A percentile compares a stretch with the other conserved stretches of the same genome.
Evolutionary conservation across 2,888 invertebrate genomes (phyloP).

Genomic region (Macrosiphum euphorbiae): DNA sequence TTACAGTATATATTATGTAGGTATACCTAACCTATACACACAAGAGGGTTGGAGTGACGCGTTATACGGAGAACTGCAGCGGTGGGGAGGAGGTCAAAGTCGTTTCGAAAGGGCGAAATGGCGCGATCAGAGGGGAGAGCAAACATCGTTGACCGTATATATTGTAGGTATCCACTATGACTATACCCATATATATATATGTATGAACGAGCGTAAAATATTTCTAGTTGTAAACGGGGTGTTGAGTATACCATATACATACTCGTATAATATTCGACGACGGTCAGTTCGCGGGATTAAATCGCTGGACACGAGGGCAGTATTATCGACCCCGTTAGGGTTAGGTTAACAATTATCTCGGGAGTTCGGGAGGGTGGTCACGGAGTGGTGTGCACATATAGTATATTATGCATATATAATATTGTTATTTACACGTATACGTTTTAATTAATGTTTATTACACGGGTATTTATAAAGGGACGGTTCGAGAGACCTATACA

Average conservation of each 20-base stretch:
- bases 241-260: constrained; percentile 39
- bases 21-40: background rate
- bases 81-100: background rate
- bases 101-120: background rate
- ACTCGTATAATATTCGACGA: background rate
- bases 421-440: background rate
- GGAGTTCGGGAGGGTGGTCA: background rate
- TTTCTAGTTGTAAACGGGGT: constrained; percentile 58
- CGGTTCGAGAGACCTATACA: background rate
- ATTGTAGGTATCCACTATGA: background rate
- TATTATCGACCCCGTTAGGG: constrained; percentile 41
- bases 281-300: constrained; percentile 49
- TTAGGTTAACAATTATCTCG: constrained; percentile 1
- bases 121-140: constrained; percentile 5
- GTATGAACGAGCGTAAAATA: background rate
- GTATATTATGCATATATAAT: background rate
- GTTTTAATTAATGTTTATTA: constrained; percentile 20
- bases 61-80: background rate
- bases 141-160: constrained; percentile 35
- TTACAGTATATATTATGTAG: background rate
- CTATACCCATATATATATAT: background rate
- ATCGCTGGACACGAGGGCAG: background rate
- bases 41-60: background rate
- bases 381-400: background rate
- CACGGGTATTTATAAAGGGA: background rate